Percentiles rank a stretch among this genome's conserved stretches.
phyloP scores from a whole-genome alignment of 2,113 vertebrate species.

The Lamprotornis superbus region DNA sequence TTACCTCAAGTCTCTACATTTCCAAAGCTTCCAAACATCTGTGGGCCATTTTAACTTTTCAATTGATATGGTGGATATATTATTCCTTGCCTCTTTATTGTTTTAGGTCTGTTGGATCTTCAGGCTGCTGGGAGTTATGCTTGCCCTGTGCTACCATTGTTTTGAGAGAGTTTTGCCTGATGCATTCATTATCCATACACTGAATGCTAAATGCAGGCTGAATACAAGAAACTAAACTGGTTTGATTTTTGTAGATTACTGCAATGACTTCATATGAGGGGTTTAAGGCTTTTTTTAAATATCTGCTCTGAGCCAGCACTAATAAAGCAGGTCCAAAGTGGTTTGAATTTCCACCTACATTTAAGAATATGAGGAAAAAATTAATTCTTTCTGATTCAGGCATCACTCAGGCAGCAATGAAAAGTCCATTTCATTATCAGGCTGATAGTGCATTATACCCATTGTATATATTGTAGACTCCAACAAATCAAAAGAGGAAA shows the following conservation, averaged over 20 bases:
- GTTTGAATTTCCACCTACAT: not conserved
- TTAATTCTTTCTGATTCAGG: not conserved
- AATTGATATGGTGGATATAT: not conserved
- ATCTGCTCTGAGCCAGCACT: not conserved
- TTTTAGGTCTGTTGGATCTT: not conserved
- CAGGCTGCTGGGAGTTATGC: not conserved
- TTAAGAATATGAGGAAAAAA: not conserved
- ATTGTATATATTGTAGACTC: not conserved
- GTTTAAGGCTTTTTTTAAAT: fast-evolving
- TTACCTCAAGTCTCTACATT: not conserved
- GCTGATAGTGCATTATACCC: not conserved
- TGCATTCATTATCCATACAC: not conserved
- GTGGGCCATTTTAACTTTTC: not conserved
- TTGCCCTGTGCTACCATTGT: not conserved
- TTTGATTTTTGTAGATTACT: not conserved
- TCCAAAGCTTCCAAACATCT: not conserved
- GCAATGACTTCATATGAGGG: not conserved
- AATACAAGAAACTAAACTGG: not conserved
- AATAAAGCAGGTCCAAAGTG: not conserved
- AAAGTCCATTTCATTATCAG: constrained; percentile 15
- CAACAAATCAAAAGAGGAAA: not conserved
- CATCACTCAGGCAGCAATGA: not conserved
- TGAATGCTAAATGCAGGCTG: not conserved
- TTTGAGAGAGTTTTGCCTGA: not conserved
- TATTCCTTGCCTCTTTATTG: not conserved